Conservation (phyloP, 2,888 invertebrate species). For the Willowsia nigromaculata region DNA sequence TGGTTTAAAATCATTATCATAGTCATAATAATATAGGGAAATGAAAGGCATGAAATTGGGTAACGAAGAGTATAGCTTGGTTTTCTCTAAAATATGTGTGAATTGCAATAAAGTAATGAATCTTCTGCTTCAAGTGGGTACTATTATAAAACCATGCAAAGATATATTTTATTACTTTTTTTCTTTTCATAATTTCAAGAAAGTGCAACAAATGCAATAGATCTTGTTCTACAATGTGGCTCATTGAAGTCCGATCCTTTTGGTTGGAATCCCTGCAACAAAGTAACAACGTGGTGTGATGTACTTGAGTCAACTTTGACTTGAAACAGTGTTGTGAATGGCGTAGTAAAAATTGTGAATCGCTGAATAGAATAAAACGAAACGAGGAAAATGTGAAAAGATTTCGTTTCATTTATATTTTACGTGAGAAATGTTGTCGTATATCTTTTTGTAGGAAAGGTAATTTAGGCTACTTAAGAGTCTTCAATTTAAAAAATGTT, state of each 20-base stretch:
- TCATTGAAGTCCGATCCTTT: neutral
- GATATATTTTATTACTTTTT: no score
- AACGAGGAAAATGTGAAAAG: constrained; percentile 2
- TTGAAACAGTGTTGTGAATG: neutral
- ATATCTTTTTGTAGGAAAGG: neutral
- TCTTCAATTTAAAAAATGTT: neutral
- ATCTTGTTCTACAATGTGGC: neutral
- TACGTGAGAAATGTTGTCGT: constrained; percentile 9
- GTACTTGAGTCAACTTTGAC: constrained; percentile 56
- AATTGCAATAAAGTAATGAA: neutral
- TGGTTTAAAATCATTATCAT: constrained; percentile 17
- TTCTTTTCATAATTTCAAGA: neutral
- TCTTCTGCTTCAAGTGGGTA: neutral
- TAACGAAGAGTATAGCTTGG: neutral
- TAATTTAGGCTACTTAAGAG: neutral
- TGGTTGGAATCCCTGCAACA: neutral
- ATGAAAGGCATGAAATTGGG: constrained; percentile 18
- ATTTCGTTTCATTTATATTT: constrained; percentile 25
- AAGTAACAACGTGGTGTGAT: neutral
- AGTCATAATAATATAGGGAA: neutral
- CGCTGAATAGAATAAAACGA: neutral
- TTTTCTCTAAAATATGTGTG: neutral
- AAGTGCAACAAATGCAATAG: constrained; percentile 7
- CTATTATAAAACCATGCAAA: neutral
- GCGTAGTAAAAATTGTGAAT: neutral